Conservation (phyloP, 2,797 vertebrate species). For the Periparus ater region DNA sequence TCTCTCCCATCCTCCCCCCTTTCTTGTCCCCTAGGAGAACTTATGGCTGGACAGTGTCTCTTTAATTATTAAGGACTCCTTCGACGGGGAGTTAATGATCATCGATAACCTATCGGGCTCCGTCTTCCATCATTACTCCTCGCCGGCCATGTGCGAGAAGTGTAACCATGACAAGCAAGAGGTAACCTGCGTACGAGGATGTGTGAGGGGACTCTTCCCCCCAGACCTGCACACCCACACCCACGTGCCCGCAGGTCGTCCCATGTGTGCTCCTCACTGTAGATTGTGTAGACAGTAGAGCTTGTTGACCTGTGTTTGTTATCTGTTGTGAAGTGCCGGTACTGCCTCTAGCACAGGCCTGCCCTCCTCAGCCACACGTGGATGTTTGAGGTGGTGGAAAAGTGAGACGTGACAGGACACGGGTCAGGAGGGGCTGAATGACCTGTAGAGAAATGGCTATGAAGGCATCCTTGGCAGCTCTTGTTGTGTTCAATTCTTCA, state of each 20-base stretch:
- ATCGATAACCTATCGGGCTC: slow-evolving; percentile 99
- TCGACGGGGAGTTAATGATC: slow-evolving; percentile 99
- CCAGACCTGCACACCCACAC: background rate
- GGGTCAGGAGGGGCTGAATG: background rate
- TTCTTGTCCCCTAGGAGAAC: slow-evolving; percentile 92
- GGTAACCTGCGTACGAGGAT: slow-evolving; percentile 79
- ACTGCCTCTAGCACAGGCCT: background rate
- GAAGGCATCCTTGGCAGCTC: background rate
- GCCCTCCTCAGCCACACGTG: background rate
- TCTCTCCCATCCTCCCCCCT: slow-evolving; percentile 79
- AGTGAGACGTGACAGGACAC: background rate
- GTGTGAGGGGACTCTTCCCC: slow-evolving; percentile 18
- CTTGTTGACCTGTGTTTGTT: slow-evolving; percentile 33
- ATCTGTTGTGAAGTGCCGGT: background rate
- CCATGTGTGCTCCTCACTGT: slow-evolving; percentile 36
- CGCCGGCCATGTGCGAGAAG: slow-evolving; percentile 88
- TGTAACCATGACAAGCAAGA: slow-evolving; percentile 92
- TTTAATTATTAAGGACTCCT: slow-evolving; percentile 98
- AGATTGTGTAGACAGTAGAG: slow-evolving; percentile 45
- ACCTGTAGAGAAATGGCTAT: background rate
- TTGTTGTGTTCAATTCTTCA: background rate
- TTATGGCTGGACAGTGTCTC: slow-evolving; percentile 99
- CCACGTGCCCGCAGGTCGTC: background rate
- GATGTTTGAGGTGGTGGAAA: slow-evolving; percentile 25
- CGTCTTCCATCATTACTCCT: slow-evolving; percentile 98